Evolutionary conservation across 2,113 vertebrate species (phyloP).

Genomic region (Eurystomus gularis): DNA sequence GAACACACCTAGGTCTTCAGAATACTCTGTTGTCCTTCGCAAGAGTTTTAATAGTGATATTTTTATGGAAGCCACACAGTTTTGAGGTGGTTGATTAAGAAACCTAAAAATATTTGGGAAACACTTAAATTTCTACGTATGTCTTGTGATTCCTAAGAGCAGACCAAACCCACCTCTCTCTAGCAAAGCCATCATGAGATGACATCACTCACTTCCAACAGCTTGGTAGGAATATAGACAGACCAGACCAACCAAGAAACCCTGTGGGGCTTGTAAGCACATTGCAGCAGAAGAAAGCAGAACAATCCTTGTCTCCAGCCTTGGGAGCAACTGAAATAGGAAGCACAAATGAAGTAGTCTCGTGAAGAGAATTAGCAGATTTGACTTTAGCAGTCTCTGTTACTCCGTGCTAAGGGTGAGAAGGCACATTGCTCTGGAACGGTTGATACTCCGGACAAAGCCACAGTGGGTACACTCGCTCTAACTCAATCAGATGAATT

Average conservation of each 20-base stretch:
- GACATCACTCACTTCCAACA: not conserved
- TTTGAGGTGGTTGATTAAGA: not conserved
- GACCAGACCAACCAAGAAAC: not conserved
- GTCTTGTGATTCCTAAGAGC: not conserved
- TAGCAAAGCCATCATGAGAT: not conserved
- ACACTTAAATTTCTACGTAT: not conserved
- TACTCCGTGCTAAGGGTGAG: no score
- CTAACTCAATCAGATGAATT: no score
- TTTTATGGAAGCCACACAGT: not conserved
- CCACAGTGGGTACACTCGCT: not conserved
- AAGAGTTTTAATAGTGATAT: not conserved
- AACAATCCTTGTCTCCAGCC: not conserved
- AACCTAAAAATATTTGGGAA: not conserved
- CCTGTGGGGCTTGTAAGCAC: not conserved
- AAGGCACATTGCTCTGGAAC: no score
- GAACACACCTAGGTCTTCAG: not conserved
- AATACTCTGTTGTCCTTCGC: not conserved
- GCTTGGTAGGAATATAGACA: not conserved
- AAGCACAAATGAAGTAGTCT: not conserved
- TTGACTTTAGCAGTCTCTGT: not conserved
- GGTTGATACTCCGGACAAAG: not conserved
- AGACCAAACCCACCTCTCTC: not conserved
- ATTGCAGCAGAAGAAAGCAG: not conserved
- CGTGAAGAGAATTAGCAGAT: not conserved
- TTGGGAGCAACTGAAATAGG: not conserved